Base-by-base conservation (phyloP, 2,113 vertebrate species). In the Climacteris rufus region DNA sequence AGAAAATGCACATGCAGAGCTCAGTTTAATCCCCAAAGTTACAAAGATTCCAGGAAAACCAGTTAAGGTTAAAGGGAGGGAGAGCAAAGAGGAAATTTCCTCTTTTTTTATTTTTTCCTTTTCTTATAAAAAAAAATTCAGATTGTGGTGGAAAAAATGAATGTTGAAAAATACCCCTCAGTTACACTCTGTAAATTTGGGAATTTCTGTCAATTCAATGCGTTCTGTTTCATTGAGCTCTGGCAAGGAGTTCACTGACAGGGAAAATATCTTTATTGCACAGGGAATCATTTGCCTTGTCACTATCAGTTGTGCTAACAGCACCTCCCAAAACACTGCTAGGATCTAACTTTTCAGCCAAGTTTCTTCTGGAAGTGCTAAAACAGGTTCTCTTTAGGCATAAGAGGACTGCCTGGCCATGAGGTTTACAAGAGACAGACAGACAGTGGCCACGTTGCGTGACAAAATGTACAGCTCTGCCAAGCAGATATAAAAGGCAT, bases 1-100 rank as follows among this genome's bases (percentile, higher is more conserved):
- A 91, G 86, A 91, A 96, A 95, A 94, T 82, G 60, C 53, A 85
- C 81, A 81, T 16, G 40, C 64, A 94, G 72, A 83, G 63, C 59
- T 84, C 61, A 49, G 18, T 91, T 87, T 93, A 78, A 94, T 69
- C 65, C 81, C 40, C 33, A 39, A 77, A 83, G 33, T 83, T 85
- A 64, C 28, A 83, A 76, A 93, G 53, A 50, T 87, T 93, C 68
- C 85, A 60, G 71, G 72, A 85, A 86, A 89, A 83, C 6, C 3
- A 1, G 30, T 56, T 42, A 77, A 93, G 90, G 75, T 78, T 45
- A 76, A 9, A 6, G 33, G 6, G 13, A 31, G 18, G 40, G 37
- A 63, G 15, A 33, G 31, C 3, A 65, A 83, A 83, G 11, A 83
- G 10, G 61, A 65, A 90, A 86, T 52, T 75, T 44, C 7, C 7